Percentiles rank a stretch among this genome's conserved stretches.
Conservation (phyloP, 2,113 vertebrate genomes). For the Narcine bancroftii region DNA sequence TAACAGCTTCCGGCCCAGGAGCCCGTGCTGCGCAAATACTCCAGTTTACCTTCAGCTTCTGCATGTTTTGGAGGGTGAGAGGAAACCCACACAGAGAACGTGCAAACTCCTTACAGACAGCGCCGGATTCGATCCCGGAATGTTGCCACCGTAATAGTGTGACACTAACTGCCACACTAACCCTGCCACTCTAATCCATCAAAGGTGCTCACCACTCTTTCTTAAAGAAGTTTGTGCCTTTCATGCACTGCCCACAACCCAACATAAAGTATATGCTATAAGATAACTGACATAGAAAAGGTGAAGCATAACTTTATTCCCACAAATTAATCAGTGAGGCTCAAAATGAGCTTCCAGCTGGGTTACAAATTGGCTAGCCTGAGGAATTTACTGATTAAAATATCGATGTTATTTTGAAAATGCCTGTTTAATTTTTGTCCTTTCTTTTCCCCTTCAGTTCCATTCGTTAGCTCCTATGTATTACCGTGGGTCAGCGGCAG, state of each 20-base stretch:
- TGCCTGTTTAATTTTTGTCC: neutral
- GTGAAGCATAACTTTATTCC: neutral
- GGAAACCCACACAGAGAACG: too few relatives aligned
- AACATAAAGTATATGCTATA: neutral
- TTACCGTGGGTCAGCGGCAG: constrained; percentile 91
- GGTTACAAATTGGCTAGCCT: neutral
- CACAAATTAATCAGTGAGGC: neutral
- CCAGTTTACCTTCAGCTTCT: too few relatives aligned
- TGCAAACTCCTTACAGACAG: too few relatives aligned
- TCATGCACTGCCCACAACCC: neutral
- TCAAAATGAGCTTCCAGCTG: neutral
- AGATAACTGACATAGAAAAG: neutral
- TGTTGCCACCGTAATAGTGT: too few relatives aligned
- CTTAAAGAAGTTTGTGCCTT: too few relatives aligned
- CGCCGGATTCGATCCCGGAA: too few relatives aligned
- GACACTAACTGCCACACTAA: too few relatives aligned
- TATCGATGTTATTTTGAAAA: neutral
- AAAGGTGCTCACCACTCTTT: too few relatives aligned
- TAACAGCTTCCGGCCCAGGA: too few relatives aligned
- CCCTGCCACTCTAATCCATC: too few relatives aligned
- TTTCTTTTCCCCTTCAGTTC: constrained; percentile 64
- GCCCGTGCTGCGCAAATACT: too few relatives aligned
- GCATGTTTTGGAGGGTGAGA: too few relatives aligned
- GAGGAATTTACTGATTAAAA: neutral
- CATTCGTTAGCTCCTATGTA: constrained; percentile 97